Evolutionary conservation across 2,888 invertebrate genomes (phyloP), one percentile per base, ranked within the genome.

Genomic region (Lottia scabra): DNA sequence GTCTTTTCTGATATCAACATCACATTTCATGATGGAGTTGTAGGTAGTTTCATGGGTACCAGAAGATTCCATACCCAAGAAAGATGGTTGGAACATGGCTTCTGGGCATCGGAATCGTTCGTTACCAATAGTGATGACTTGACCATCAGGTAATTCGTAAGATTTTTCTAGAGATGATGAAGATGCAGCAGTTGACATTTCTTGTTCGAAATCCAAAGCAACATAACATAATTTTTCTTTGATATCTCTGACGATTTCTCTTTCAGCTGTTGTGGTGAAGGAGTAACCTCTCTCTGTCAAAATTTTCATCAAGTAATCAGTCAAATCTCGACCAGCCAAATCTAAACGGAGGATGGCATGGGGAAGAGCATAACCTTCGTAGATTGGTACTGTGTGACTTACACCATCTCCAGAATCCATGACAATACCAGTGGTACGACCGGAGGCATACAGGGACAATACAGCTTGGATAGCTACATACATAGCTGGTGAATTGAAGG

Each of bases 191-290:
- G 96, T 96, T 88, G 95, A 95, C 96, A 96, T 96, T 91, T 96
- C 96, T 91, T 96, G 95, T 91, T 96, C 96, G 88, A 96, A 96
- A 93, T 96, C 96, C 83, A 96, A 92, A 75, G 96, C 96, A 77
- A 96, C 95, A 91, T 96, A 96, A 92, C 96, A 96, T 81, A 96
- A 92, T 91, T 96, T 96, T 90, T 96, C 96, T 92, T 96, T 96
- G 91, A 97, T 96, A 91, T 97, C 96, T 85, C 96, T 94, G 65
- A 85, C 85, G 70, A 87, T 86, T 73, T 85, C 84, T 65, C 83
- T 79, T 75, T 85, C 84, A 75, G 88, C 88, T 15, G 91, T 90
- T 77, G 92, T 92, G 75, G 91, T 91, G 89, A 91, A 91, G 69
- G 87, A 85, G 85, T 91, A 91, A 72, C 90, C 91, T 72, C 91